phyloP scores from a whole-genome alignment of 2,888 invertebrate species.

The Lasioglossum vierecki region DNA sequence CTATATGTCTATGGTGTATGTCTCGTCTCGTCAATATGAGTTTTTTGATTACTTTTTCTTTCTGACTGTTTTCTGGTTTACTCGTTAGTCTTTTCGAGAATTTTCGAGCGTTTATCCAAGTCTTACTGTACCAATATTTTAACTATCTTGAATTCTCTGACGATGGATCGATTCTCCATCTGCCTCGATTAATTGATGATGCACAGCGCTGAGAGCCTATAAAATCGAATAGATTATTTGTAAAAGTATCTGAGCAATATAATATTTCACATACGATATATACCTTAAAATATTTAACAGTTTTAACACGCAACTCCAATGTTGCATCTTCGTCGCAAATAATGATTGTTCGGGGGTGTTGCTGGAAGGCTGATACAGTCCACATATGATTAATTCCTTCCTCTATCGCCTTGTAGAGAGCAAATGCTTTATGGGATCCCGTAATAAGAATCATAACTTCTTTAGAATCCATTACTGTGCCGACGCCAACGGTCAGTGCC shows the following conservation, averaged over 20 bases:
- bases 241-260: constrained; percentile 23
- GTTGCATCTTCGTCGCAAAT: constrained; percentile 99
- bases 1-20: no score
- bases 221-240: constrained; percentile 66
- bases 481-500: constrained; percentile 99
- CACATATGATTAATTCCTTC: constrained; percentile 99
- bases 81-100: background rate
- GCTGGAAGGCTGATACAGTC: constrained; percentile 99
- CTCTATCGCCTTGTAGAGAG: constrained; percentile 98
- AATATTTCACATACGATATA: background rate
- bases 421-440: constrained; percentile 97
- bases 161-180: constrained; percentile 80
- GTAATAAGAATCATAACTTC: constrained; percentile 99
- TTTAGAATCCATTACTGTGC: constrained; percentile 99
- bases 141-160: constrained; percentile 71
- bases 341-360: constrained; percentile 96
- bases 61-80: background rate
- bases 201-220: constrained; percentile 93
- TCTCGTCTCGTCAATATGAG: background rate
- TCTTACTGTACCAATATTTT: constrained; percentile 59
- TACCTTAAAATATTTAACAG: constrained; percentile 99
- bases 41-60: background rate
- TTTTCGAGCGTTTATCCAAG: background rate
- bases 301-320: constrained; percentile 97
- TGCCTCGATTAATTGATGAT: constrained; percentile 92